Conservation (phyloP, 2,113 vertebrate genomes). For the Loxodonta africana region DNA sequence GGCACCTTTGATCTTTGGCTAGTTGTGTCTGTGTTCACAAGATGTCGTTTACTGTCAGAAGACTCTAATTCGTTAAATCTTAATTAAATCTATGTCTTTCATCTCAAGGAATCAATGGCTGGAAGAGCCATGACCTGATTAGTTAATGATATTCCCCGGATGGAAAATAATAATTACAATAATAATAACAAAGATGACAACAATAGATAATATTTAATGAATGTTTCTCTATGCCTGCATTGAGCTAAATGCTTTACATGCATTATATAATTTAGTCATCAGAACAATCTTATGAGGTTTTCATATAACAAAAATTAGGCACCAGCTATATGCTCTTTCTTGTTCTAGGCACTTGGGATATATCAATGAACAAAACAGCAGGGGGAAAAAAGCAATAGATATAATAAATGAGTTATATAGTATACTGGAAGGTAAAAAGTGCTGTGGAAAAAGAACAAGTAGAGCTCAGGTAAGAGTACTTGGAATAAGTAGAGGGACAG, state of each 20-base stretch:
- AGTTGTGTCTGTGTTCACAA: background rate
- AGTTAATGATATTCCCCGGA: background rate
- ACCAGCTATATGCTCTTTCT: constrained; percentile 11
- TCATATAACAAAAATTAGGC: constrained; percentile 42
- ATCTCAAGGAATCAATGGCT: background rate
- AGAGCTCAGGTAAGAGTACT: background rate
- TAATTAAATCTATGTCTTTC: constrained; percentile 28
- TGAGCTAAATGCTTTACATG: background rate
- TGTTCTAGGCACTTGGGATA: constrained; percentile 37
- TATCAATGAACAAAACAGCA: background rate
- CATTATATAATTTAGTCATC: constrained; percentile 25
- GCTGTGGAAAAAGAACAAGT: background rate
- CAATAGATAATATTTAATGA: background rate
- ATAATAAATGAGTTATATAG: background rate
- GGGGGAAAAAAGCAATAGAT: background rate
- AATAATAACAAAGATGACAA: background rate
- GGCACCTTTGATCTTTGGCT: background rate
- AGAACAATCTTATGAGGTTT: constrained; percentile 43
- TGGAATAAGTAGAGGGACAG: background rate
- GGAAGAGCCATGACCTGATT: background rate
- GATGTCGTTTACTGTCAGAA: background rate
- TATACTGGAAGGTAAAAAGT: background rate
- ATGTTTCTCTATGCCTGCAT: background rate
- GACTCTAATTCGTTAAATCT: constrained; percentile 6
- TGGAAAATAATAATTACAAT: constrained; percentile 30